Evolutionary conservation across 2,888 invertebrate genomes (phyloP), one percentile per base, ranked within the genome.

Genomic region (Ischnus inquisitorius): DNA sequence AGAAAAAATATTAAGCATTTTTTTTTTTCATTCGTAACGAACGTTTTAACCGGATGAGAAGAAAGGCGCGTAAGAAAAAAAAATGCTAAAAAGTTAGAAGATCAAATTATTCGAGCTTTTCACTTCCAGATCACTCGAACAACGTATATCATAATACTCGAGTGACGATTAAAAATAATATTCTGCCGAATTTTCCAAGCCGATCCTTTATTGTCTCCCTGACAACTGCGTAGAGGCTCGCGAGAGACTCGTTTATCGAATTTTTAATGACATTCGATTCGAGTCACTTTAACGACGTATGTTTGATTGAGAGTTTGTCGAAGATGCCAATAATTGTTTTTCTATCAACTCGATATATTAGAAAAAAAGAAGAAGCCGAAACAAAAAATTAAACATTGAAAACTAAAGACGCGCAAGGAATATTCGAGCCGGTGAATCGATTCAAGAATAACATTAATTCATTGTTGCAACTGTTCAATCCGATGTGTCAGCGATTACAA

Each of bases 51-150:
- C 16, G 43, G 46, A 5, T 19, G 43, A 46, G 28, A 34, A 46
- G 12, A 14, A 46, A 5, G 12, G 10, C 2, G 8, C 8, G 39
- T 14, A 54, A 22, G 3, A 39, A 12, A 65, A 51, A 34, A 69
- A 69, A 69, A n/a, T 12, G 46, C 43, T 28, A 34, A 78, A 74
- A 28, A 0, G n/a, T n/a, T 60, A 28, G 57, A 57, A 1, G 25
- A 60, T 60, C 5, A 69, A 68, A 69, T 43, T 62, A 34, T 71
- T 43, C 34, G 62, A 67, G 43, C 39, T 54, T 48, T 67, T 60
- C 67, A 67, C 77, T 71, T 60, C 14, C n/a, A 48, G 57, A 77
- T 67, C 71, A 77, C 25, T 71, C 72, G 72, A 71, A 51, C n/a
- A 77, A 57, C 16, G 19, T 54, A 54, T 22, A 54, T 46, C 41